Base-by-base conservation (phyloP, 2,888 invertebrate species). In the Orchesella flavescens region DNA sequence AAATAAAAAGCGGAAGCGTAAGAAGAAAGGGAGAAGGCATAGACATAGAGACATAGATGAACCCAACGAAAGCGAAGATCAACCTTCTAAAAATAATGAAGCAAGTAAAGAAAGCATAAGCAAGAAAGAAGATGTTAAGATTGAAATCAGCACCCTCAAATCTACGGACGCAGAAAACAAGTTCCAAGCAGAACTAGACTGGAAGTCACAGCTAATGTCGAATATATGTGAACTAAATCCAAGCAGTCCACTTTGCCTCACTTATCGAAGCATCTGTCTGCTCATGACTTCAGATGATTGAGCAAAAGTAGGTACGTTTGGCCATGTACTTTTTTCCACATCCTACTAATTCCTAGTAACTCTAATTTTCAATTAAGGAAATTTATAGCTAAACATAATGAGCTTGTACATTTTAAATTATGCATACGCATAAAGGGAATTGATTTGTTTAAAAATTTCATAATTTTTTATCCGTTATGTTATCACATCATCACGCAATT, bases 141-240 rank as follows among this genome's bases (percentile, higher is more conserved):
- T 9, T 7, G 46, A 34, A 9, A 12, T 2, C 59, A 19, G 12
- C 59, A 66, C 43, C 12, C 61, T 19, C 19, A 34, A 17, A 76
- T 0, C 44, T 19, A 57, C 46, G 3, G 59, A 49, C 15, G 73
- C 80, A 0, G 72, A 65, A 17, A 55, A 73, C 23, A 72, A 80
- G 24, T 80, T 80, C 46, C 65, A 80, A 2, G 44, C 63, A 24
- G 84, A 84, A 55, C 15, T 84, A 1, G 79, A 84, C 65, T 84
- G 84, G 84, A 84, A 84, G 24, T 74, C 74, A 0, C 46, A 79
- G n/a, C 49, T 84, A n/a, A 84, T 84, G 84, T 74, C 77, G 4
- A 77, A 84, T 24, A 84, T 84, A 69, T 84, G 84, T 24, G 74
- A 74, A 1, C 13, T 84, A 1, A 79, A 71, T 69, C 84, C 84